Evolutionary conservation across 2,113 vertebrate genomes (phyloP).

Genomic region (Chroicocephalus ridibundus): DNA sequence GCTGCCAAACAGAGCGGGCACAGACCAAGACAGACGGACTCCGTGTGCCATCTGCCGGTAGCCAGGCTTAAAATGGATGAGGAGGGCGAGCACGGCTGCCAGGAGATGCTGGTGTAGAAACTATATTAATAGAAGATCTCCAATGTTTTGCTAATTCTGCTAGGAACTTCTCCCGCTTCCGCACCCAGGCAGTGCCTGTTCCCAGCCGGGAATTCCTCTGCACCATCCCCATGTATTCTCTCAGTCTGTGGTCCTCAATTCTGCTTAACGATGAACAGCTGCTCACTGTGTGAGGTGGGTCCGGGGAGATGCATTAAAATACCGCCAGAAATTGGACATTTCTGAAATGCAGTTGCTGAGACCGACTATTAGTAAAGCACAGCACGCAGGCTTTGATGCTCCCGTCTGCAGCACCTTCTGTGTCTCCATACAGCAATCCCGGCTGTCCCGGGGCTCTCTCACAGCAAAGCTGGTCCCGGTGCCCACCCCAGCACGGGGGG

Average conservation of each 20-base stretch:
- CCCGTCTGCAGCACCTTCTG: background rate
- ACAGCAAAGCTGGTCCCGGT: background rate
- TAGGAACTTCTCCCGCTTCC: background rate
- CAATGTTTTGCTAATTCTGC: background rate
- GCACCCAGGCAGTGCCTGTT: background rate
- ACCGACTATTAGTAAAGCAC: background rate
- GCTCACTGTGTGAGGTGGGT: rapidly evolving
- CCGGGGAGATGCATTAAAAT: background rate
- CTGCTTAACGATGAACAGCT: rapidly evolving
- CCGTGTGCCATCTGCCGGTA: background rate
- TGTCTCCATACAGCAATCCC: background rate
- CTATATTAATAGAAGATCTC: background rate
- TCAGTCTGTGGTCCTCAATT: background rate
- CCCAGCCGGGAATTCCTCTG: background rate
- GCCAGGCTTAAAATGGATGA: rapidly evolving
- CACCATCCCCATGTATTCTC: no score
- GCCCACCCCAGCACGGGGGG: no score
- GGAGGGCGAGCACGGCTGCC: background rate
- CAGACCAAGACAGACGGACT: background rate
- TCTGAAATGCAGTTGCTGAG: background rate
- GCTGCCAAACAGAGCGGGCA: background rate
- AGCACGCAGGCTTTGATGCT: background rate
- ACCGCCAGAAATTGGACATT: background rate
- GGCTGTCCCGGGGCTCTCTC: background rate
- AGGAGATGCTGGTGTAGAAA: background rate